These are phyloP conservation scores for Agrenia bidenticulata DNA, from an alignment of 2,888 invertebrate genomes.

Conservation along the genomic window DNA sequence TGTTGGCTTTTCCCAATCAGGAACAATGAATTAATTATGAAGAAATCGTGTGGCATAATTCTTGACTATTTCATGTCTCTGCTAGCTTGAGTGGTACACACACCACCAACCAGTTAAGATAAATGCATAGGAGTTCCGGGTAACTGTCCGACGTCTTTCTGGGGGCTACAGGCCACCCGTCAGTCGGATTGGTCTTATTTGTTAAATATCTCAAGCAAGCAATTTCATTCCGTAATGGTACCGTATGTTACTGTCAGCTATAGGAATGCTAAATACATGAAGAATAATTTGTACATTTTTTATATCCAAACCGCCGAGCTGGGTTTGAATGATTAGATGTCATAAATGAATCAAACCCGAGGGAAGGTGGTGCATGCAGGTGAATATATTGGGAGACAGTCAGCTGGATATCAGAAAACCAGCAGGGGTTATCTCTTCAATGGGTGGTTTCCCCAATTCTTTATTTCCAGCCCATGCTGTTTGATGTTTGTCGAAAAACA, in stretches of 20 bases:
- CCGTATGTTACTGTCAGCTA: not conserved
- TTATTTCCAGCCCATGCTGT: too few relatives aligned
- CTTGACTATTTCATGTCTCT: too few relatives aligned
- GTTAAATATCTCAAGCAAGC: too few relatives aligned
- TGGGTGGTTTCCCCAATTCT: too few relatives aligned
- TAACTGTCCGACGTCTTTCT: not conserved
- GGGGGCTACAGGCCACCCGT: conserved; percentile 2
- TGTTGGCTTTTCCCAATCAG: conserved; percentile 3
- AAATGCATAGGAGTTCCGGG: not conserved
- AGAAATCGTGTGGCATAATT: conserved; percentile 16
- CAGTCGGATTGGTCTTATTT: not conserved
- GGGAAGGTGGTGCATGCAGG: conserved; percentile 18
- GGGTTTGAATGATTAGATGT: conserved; percentile 1
- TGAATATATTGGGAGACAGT: conserved; percentile 28
- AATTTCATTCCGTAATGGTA: too few relatives aligned
- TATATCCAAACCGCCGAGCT: too few relatives aligned
- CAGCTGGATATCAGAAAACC: conserved; percentile 29
- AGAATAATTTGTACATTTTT: too few relatives aligned
- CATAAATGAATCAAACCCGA: not conserved
- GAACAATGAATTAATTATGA: conserved; percentile 22
- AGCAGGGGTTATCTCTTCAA: conserved; percentile 28
- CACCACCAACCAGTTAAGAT: not conserved
- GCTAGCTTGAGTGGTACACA: too few relatives aligned
- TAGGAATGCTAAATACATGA: too few relatives aligned
- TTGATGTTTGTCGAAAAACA: conserved; percentile 10